Conservation (phyloP, 2,888 invertebrate species). For the Spilarctia lutea region DNA sequence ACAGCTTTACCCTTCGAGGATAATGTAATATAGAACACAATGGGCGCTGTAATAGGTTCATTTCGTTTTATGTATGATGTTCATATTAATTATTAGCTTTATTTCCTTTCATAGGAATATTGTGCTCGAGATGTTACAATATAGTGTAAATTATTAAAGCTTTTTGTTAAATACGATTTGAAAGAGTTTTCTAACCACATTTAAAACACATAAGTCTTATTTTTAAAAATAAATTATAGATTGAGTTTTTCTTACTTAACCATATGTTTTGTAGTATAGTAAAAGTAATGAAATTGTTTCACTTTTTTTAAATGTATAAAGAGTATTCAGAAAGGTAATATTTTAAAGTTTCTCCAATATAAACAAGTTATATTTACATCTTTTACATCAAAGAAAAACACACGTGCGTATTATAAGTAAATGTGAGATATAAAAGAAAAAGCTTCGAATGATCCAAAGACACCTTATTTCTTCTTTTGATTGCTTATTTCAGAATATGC, state of each 20-base stretch:
- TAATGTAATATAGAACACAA: constrained; percentile 54
- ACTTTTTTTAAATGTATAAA: no score
- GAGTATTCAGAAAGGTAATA: not conserved
- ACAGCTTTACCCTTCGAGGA: constrained; percentile 48
- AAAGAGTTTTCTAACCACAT: constrained; percentile 24
- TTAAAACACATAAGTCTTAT: constrained; percentile 11
- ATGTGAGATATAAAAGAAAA: not conserved
- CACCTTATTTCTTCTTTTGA: not conserved
- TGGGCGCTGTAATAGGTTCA: constrained; percentile 51
- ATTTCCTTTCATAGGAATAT: constrained; percentile 30
- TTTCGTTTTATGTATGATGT: constrained; percentile 57
- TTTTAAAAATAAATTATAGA: constrained; percentile 22
- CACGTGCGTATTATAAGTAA: not conserved
- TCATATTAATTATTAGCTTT: constrained; percentile 51
- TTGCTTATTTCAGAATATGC: not conserved
- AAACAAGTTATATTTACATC: not conserved
- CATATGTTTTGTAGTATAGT: not conserved
- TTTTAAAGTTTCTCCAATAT: not conserved
- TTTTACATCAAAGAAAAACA: not conserved
- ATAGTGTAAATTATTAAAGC: constrained; percentile 30
- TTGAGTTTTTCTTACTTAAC: not conserved
- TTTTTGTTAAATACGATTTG: constrained; percentile 19
- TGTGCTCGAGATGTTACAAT: constrained; percentile 42
- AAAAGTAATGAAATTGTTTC: not conserved
- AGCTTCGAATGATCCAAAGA: not conserved